Evolutionary conservation across 1,140 invertebrate species (phyloP).

Genomic region (Zaprionus gabonicus): DNA sequence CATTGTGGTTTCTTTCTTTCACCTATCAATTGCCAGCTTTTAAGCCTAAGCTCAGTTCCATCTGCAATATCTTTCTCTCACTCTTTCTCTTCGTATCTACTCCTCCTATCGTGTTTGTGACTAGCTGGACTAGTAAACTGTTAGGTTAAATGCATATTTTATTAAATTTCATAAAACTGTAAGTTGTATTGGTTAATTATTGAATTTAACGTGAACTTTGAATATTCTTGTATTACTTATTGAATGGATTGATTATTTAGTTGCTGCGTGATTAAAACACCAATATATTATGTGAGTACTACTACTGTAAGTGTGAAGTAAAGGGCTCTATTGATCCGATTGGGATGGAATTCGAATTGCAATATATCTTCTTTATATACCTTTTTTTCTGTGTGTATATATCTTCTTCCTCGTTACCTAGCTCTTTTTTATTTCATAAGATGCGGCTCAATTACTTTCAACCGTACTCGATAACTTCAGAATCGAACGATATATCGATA

Average conservation of each 20-base stretch:
- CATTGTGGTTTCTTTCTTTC: slow-evolving; percentile 4
- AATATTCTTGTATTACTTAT: background rate
- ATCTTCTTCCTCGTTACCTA: background rate
- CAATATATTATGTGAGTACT: background rate
- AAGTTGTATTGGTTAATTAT: background rate
- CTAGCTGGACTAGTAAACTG: background rate
- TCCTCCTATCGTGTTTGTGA: background rate
- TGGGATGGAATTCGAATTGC: background rate
- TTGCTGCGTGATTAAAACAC: background rate
- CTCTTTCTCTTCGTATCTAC: background rate
- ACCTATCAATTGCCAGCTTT: slow-evolving; percentile 1
- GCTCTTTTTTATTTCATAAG: background rate
- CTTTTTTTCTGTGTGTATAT: background rate
- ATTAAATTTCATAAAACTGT: background rate
- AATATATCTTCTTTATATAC: background rate
- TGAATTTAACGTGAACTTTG: background rate
- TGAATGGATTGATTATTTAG: background rate
- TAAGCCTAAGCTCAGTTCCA: background rate
- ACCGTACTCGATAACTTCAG: background rate
- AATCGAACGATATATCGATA: background rate
- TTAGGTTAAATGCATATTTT: slow-evolving; percentile 13
- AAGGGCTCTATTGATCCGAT: background rate
- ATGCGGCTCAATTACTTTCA: background rate
- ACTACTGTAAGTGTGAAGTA: background rate
- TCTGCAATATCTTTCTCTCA: background rate